Evolutionary conservation across 2,888 invertebrate species (phyloP), one percentile per base, ranked within the genome.

Genomic region (Aphodius granarius): DNA sequence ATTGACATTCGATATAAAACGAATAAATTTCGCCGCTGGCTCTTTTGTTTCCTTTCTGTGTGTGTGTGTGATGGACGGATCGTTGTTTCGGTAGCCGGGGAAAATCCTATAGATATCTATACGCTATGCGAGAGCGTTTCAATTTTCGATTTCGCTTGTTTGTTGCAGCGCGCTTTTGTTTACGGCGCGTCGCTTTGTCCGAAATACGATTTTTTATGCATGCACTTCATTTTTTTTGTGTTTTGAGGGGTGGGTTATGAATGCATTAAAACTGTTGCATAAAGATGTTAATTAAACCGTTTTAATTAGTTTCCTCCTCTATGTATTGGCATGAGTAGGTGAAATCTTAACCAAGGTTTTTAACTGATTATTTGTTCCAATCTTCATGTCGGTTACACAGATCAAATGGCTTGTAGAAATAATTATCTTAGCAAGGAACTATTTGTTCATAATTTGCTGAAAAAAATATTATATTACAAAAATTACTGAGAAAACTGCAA

Each of bases 1-100:
- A 81, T 81, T 80, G 81, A 81, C 81, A 78, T 81, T 78, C 79
- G 80, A 80, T 81, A 77, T 78, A 77, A 80, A 79, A 80, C 77
- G 79, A 79, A 81, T 81, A 78, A 79, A 79, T 81, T 80, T 78
- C 78, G 78, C 73, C 77, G 76, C 78, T 78, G 78, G 78, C 76
- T 76, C 81, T 81, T 81, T 81, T 80, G 80, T 80, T 80, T 79
- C 74, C 74, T 63, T 43, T 43, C 9, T 43, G 43, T 43, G 43
- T 43, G 43, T 43, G 43, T 43, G 43, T 43, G 43, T 43, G 43
- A 43, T 13, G 43, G 43, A 3, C 43, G 9, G 43, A 43, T 43
- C 13, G 43, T 43, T 43, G 43, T 43, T 43, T 43, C 43, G 43
- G 43, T 43, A 43, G 43, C 43, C 43, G 43, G 43, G 43, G 13